Evolutionary conservation across 2,797 vertebrate genomes (phyloP).

Genomic region (Graptemys geographica): DNA sequence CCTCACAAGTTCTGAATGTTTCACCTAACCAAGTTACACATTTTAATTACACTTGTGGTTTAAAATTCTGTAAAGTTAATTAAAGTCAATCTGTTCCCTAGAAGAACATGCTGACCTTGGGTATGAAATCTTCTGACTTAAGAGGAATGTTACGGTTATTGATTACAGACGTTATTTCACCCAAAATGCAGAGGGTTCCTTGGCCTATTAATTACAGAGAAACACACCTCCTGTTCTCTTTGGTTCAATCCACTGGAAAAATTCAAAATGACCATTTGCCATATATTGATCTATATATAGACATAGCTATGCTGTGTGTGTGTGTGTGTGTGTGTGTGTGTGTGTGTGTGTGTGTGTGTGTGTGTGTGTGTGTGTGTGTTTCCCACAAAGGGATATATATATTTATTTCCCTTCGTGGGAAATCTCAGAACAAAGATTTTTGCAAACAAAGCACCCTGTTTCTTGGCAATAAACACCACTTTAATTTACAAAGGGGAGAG

Average conservation of each 20-base stretch:
- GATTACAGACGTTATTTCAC: background rate
- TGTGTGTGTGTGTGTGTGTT: background rate
- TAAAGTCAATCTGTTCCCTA: conserved; percentile 36
- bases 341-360: background rate
- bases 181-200: background rate
- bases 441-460: no score
- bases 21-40: background rate
- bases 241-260: background rate
- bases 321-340: background rate
- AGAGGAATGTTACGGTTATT: background rate
- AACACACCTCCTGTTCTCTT: background rate
- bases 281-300: background rate
- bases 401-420: background rate
- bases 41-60: conserved; percentile 50
- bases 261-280: background rate
- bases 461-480: no score
- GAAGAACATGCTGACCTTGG: conserved; percentile 20
- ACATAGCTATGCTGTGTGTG: background rate
- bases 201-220: background rate
- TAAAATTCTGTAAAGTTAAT: conserved; percentile 53
- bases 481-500: no score
- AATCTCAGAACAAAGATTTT: no score
- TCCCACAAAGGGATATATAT: rapidly evolving
- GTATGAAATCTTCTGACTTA: background rate
- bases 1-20: background rate